A percentile compares a stretch with the other conserved stretches of the same genome.
Evolutionary conservation across 1,140 invertebrate species (phyloP).

Genomic region (Elymnias hypermnestra): DNA sequence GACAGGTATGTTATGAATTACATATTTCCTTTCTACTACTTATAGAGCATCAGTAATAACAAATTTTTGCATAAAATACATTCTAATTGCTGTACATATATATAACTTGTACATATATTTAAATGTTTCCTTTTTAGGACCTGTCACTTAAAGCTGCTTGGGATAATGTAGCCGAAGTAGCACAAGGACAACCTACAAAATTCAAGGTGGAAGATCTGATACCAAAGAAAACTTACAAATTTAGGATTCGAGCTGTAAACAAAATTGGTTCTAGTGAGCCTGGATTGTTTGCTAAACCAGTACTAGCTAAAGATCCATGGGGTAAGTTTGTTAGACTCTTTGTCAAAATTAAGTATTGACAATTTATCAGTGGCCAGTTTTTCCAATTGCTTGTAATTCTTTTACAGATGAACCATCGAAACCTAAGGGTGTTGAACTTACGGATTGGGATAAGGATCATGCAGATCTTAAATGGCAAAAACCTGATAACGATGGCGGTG

Average conservation of each 20-base stretch:
- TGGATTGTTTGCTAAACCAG: constrained; percentile 88
- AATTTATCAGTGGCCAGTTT: too few relatives aligned
- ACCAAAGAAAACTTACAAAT: constrained; percentile 94
- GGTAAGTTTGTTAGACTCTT: constrained; percentile 79
- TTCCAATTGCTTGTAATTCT: constrained; percentile 14
- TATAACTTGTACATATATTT: too few relatives aligned
- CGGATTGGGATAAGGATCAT: constrained; percentile 97
- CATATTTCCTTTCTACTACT: too few relatives aligned
- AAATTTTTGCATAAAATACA: too few relatives aligned
- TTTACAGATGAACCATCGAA: constrained; percentile 95
- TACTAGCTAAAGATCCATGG: constrained; percentile 98
- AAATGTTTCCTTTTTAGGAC: too few relatives aligned
- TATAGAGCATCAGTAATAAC: too few relatives aligned
- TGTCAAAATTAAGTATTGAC: too few relatives aligned
- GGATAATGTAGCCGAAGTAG: constrained; percentile 88
- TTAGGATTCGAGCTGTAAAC: constrained; percentile 96
- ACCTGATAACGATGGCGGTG: constrained; percentile 93
- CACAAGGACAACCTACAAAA: constrained; percentile 79
- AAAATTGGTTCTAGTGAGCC: constrained; percentile 93
- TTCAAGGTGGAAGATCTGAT: constrained; percentile 92
- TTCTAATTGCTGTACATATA: too few relatives aligned
- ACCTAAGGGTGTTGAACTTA: constrained; percentile 91
- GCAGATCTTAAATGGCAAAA: constrained; percentile 94
- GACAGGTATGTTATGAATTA: constrained; percentile 89
- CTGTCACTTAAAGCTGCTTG: constrained; percentile 83